A percentile compares a stretch with the other conserved stretches of the same genome.
These are phyloP conservation scores for Rissa tridactyla DNA, from an alignment of 2,113 vertebrate species.

Conservation along the genomic window DNA sequence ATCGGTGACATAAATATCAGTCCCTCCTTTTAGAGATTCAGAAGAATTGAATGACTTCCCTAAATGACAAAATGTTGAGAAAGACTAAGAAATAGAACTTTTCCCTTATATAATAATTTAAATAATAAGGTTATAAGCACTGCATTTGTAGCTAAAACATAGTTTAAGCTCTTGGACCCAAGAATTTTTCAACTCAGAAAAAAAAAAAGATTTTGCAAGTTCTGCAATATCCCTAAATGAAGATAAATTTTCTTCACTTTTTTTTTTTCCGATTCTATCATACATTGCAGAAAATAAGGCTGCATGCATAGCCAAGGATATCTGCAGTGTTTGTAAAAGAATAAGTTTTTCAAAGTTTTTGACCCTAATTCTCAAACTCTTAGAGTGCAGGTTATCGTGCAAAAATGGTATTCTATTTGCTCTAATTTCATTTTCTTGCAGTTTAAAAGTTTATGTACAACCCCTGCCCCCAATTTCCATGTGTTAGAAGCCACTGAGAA, in stretches of 20 bases:
- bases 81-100: background rate
- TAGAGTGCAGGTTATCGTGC: background rate
- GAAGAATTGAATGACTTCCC: background rate
- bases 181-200: no score
- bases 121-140: background rate
- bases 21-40: background rate
- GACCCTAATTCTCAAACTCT: background rate
- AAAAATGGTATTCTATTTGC: background rate
- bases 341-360: background rate
- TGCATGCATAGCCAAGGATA: background rate
- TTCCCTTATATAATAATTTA: background rate
- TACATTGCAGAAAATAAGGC: background rate
- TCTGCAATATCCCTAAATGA: background rate
- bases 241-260: background rate
- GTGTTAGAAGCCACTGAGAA: background rate
- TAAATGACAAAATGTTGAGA: background rate
- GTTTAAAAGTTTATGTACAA: background rate
- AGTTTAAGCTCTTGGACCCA: background rate
- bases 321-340: background rate
- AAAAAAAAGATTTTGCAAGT: background rate
- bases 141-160: background rate
- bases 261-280: background rate
- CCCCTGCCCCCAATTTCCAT: fast-evolving
- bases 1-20: background rate
- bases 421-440: background rate